Percentiles rank a stretch among this genome's conserved stretches.
Evolutionary conservation across 2,888 invertebrate species (phyloP).

Genomic region (Brassicogethes aeneus): DNA sequence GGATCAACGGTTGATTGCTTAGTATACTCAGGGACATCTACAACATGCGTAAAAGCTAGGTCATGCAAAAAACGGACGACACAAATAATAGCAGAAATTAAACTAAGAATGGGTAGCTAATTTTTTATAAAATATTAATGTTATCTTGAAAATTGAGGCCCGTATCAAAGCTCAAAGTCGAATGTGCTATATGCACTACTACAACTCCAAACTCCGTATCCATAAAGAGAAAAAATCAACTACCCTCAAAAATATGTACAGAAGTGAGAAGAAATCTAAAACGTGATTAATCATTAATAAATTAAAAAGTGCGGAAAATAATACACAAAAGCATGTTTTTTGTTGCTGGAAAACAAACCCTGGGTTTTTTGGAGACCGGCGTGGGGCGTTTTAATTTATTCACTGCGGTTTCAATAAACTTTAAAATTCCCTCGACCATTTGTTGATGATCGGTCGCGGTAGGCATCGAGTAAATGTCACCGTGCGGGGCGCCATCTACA

Average conservation of each 20-base stretch:
- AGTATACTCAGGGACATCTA: conserved; percentile 42
- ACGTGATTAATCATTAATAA: too few species aligned
- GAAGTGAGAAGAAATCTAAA: too few species aligned
- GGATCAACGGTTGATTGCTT: conserved; percentile 36
- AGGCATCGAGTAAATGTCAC: conserved; percentile 75
- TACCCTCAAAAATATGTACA: too few species aligned
- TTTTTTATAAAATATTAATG: too few species aligned
- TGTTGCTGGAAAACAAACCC: conserved; percentile 68
- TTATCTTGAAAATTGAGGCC: too few species aligned
- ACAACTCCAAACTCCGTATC: too few species aligned
- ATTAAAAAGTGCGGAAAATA: too few species aligned
- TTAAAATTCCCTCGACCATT: conserved; percentile 63
- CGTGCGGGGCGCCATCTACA: conserved; percentile 62
- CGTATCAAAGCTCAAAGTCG: too few species aligned
- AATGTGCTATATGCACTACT: too few species aligned
- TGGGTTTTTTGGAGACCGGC: conserved; percentile 55
- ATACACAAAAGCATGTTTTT: too few species aligned
- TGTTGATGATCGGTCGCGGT: conserved; percentile 52
- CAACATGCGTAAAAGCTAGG: conserved; percentile 35
- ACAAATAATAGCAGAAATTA: conserved; percentile 13
- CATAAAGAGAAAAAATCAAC: too few species aligned
- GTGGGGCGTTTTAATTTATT: conserved; percentile 78
- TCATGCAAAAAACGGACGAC: conserved; percentile 20
- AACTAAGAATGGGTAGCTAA: conserved; percentile 6
- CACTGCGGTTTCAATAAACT: conserved; percentile 76